Conservation (phyloP, 2,888 invertebrate species). For the Epistrophe grossulariae region DNA sequence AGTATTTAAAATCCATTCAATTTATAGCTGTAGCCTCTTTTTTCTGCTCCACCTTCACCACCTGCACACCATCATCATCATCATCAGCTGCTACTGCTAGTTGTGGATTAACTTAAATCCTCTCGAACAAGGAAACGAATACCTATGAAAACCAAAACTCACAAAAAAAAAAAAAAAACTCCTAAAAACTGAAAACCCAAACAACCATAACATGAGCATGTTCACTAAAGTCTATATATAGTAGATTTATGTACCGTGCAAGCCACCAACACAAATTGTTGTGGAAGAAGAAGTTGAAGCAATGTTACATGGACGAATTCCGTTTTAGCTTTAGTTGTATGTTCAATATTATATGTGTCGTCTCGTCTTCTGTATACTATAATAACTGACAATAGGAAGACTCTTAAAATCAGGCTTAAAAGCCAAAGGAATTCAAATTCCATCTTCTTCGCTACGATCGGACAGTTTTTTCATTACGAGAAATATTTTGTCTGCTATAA, state of each 20-base stretch:
- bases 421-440: conserved; percentile 16
- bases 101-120: conserved; percentile 5
- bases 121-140: conserved; percentile 5
- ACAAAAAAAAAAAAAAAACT: conserved; percentile 17
- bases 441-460: conserved; percentile 20
- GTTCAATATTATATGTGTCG: conserved; percentile 41
- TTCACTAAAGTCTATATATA: conserved; percentile 11
- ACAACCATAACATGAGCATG: conserved; percentile 66
- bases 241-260: conserved; percentile 60
- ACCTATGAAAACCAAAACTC: neutral
- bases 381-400: neutral
- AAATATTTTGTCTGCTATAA: conserved; percentile 62
- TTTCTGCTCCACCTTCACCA: neutral
- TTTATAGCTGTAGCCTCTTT: no score
- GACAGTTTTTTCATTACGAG: conserved; percentile 57
- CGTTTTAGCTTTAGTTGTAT: conserved; percentile 52
- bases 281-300: conserved; percentile 23
- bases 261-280: conserved; percentile 65
- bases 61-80: neutral
- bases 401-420: neutral
- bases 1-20: no score
- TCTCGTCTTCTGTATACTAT: neutral
- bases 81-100: neutral
- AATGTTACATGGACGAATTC: conserved; percentile 68
- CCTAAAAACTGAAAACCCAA: conserved; percentile 22